Conservation (phyloP, 2,797 vertebrate genomes). For the Melanotaenia pygmaea region DNA sequence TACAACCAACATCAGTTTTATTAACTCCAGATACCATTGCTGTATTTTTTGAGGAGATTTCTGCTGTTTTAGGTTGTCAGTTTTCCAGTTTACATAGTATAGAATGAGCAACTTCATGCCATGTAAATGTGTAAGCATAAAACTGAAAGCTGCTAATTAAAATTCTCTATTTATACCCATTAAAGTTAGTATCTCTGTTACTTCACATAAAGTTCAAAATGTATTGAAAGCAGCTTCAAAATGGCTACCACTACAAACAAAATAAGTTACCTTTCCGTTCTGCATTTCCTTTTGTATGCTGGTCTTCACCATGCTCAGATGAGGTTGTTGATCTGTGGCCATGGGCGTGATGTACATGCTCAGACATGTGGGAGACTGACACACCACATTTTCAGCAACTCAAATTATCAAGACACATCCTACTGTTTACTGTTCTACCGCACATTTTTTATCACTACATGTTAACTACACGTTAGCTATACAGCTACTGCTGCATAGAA, state of each 20-base stretch:
- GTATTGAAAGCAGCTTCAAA: not conserved
- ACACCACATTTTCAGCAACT: constrained; percentile 4
- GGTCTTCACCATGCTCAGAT: constrained; percentile 25
- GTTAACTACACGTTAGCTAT: not conserved
- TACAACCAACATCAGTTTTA: no score
- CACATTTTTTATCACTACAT: not conserved
- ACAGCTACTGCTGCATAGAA: not conserved
- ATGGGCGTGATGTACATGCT: constrained; percentile 18
- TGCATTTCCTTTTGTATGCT: constrained; percentile 11
- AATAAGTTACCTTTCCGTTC: constrained; percentile 35
- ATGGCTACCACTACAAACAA: not conserved
- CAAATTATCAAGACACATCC: not conserved
- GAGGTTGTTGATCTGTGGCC: constrained; percentile 5
- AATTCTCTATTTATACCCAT: not conserved
- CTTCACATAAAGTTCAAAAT: not conserved
- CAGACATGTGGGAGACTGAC: constrained; percentile 25
- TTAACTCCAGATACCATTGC: not conserved
- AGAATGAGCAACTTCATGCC: not conserved
- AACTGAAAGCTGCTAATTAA: not conserved
- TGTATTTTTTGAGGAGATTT: not conserved
- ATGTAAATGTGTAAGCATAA: not conserved
- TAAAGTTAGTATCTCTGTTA: not conserved
- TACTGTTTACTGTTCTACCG: not conserved
- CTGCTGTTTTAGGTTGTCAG: not conserved
- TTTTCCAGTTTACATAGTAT: not conserved